Evolutionary conservation across 2,113 vertebrate species (phyloP).

Genomic region (Halichoeres trimaculatus): DNA sequence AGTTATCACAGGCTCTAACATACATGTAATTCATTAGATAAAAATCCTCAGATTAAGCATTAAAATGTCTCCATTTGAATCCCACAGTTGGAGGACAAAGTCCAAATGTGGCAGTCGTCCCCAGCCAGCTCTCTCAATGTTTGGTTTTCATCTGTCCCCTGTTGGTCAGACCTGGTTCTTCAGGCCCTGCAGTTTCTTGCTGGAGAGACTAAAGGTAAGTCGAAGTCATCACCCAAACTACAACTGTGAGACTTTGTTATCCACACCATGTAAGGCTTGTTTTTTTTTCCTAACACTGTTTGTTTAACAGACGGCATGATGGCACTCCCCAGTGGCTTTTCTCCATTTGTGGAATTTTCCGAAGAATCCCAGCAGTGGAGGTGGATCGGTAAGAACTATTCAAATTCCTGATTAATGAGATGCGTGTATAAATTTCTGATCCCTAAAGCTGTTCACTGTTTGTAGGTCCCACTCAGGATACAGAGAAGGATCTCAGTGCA

Average conservation of each 20-base stretch:
- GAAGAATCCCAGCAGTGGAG: conserved; percentile 96
- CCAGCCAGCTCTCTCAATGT: conserved; percentile 92
- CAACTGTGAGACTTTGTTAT: background rate
- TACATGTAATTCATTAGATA: background rate
- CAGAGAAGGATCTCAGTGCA: conserved; percentile 92
- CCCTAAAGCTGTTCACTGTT: conserved; percentile 13
- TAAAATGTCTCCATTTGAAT: conserved; percentile 2
- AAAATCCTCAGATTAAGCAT: background rate
- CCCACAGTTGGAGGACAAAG: conserved; percentile 92
- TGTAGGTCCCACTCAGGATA: conserved; percentile 89
- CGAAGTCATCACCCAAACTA: background rate
- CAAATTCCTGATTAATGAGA: background rate
- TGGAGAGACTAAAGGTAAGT: conserved; percentile 91
- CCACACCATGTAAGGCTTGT: fast-evolving
- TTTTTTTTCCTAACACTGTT: background rate
- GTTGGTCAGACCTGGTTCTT: conserved; percentile 95
- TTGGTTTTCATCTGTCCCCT: conserved; percentile 93
- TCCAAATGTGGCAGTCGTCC: conserved; percentile 93
- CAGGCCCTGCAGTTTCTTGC: conserved; percentile 93
- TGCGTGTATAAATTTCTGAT: background rate
- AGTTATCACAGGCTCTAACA: background rate
- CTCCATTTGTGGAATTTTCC: conserved; percentile 92
- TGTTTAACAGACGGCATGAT: conserved; percentile 77
- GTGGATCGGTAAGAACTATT: conserved; percentile 87
- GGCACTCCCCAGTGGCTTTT: conserved; percentile 90